These are phyloP conservation scores for Apis cerana DNA, from an alignment of 1,140 invertebrate genomes.

Conservation along the genomic window DNA sequence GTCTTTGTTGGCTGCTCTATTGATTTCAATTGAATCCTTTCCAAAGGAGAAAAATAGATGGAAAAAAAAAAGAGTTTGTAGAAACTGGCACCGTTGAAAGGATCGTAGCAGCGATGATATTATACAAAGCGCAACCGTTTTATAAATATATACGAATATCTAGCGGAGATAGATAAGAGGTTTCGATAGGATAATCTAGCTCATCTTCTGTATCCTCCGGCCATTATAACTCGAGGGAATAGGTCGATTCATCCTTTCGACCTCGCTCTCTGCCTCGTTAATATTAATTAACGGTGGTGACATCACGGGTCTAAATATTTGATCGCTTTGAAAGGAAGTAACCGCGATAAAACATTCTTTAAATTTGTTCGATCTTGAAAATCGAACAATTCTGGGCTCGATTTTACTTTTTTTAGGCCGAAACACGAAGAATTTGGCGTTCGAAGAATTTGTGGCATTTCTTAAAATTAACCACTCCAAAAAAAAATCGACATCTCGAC, in stretches of 20 bases:
- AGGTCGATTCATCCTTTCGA: constrained; percentile 47
- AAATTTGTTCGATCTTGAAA: constrained; percentile 38
- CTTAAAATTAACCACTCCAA: too few species aligned
- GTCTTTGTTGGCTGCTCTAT: too few species aligned
- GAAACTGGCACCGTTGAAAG: too few species aligned
- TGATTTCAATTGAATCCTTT: too few species aligned
- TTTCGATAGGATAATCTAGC: constrained; percentile 42
- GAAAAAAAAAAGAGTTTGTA: too few species aligned
- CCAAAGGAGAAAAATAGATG: too few species aligned
- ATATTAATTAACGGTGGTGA: constrained; percentile 64
- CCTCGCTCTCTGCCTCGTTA: constrained; percentile 51
- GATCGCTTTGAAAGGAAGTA: constrained; percentile 33
- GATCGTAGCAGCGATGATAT: too few species aligned
- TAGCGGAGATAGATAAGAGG: background rate
- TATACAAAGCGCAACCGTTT: too few species aligned
- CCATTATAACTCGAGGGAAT: constrained; percentile 26
- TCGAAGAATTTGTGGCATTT: too few species aligned
- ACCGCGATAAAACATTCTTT: background rate
- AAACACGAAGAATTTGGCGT: too few species aligned
- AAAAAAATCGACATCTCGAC: background rate
- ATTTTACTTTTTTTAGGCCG: background rate
- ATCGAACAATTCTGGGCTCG: background rate
- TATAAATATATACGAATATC: constrained; percentile 37
- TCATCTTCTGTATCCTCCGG: constrained; percentile 15
- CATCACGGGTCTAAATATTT: constrained; percentile 62